Conservation (phyloP, 2,797 vertebrate genomes). For the Myotis vivesi region DNA sequence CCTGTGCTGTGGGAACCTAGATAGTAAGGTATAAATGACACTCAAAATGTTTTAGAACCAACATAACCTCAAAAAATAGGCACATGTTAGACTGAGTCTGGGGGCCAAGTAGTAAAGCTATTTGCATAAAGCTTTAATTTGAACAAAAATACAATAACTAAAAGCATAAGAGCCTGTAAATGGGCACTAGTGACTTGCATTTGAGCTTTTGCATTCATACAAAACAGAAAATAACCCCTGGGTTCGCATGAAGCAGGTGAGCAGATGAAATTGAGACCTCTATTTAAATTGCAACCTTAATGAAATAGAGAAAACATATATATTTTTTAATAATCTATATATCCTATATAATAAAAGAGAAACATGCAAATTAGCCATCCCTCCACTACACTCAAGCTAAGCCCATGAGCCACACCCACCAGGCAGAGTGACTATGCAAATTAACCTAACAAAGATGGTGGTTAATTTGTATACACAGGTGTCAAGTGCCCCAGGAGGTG, state of each 20-base stretch:
- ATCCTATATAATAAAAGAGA: too few species aligned
- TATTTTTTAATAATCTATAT: not conserved
- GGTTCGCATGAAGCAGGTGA: not conserved
- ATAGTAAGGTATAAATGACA: not conserved
- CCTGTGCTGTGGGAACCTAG: not conserved
- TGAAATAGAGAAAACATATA: not conserved
- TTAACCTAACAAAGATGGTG: too few species aligned
- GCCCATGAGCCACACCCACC: too few species aligned
- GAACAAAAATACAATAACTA: conserved; percentile 36
- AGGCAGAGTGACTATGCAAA: too few species aligned
- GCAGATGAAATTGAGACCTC: not conserved
- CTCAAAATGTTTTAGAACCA: conserved; percentile 39
- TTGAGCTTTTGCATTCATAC: conserved; percentile 16
- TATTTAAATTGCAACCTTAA: conserved; percentile 3
- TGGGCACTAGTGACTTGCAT: not conserved
- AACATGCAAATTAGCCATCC: too few species aligned
- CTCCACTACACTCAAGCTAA: too few species aligned
- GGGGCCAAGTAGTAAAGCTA: not conserved
- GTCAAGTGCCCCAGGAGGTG: too few species aligned
- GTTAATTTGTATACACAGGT: too few species aligned
- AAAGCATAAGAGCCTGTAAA: not conserved
- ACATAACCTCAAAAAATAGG: not conserved
- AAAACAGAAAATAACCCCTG: not conserved
- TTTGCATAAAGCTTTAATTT: conserved; percentile 47
- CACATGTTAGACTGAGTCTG: not conserved